A percentile compares a stretch with the other conserved stretches of the same genome.
Conservation (phyloP, 2,797 vertebrate species). For the Columba guinea region DNA sequence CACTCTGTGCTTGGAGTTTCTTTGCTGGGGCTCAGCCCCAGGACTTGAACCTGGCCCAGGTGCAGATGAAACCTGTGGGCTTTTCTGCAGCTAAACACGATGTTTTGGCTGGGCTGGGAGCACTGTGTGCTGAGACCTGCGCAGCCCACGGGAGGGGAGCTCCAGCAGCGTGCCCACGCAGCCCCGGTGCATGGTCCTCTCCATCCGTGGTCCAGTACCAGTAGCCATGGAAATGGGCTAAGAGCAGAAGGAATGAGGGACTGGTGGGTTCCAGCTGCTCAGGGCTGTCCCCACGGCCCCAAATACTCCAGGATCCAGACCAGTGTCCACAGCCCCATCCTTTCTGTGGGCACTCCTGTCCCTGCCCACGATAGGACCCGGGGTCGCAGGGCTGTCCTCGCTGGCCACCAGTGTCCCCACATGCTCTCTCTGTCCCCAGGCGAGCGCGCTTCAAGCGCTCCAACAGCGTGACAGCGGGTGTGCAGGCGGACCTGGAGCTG, state of each 20-base stretch:
- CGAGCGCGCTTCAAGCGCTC: constrained; percentile 96
- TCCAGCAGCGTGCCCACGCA: background rate
- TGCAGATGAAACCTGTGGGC: background rate
- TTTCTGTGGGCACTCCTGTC: background rate
- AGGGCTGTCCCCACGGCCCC: background rate
- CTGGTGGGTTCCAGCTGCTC: background rate
- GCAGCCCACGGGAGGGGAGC: background rate
- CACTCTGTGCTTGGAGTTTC: fast-evolving
- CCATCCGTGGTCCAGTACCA: constrained; percentile 69
- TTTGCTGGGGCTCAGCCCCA: background rate
- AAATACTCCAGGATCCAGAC: background rate
- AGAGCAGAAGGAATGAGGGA: constrained; percentile 62
- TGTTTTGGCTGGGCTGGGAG: background rate
- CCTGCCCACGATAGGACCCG: fast-evolving
- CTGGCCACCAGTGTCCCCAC: fast-evolving
- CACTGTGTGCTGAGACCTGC: background rate
- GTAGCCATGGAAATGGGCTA: constrained; percentile 78
- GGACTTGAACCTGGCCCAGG: background rate
- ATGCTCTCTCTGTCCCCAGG: constrained; percentile 63
- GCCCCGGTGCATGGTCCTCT: constrained; percentile 44
- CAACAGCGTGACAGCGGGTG: constrained; percentile 97
- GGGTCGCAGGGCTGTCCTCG: background rate
- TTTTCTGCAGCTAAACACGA: background rate
- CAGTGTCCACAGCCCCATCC: background rate
- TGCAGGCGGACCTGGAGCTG: constrained; percentile 96